Percentiles rank a stretch among this genome's conserved stretches.
Evolutionary conservation across 2,113 vertebrate species (phyloP).

Genomic region (Melanocharis versteri): DNA sequence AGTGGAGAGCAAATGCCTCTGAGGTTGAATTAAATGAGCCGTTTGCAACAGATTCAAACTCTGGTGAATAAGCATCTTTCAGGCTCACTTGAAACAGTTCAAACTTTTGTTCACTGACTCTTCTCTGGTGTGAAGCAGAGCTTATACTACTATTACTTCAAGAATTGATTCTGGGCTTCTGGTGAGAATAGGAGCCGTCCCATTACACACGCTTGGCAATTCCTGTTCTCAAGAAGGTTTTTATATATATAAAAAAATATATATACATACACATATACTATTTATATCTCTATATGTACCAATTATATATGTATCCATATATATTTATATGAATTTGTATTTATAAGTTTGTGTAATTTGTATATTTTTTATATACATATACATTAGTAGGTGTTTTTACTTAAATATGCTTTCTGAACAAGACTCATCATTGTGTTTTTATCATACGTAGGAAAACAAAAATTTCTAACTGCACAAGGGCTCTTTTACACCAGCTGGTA

Average conservation of each 20-base stretch:
- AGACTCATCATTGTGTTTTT: background rate
- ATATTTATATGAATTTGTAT: background rate
- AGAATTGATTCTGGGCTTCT: background rate
- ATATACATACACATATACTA: accelerated
- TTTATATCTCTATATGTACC: background rate
- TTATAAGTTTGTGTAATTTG: background rate
- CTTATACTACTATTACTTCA: background rate
- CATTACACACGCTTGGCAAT: background rate
- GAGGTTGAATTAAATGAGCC: slow-evolving; percentile 45
- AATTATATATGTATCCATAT: background rate
- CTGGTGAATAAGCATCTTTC: slow-evolving; percentile 29
- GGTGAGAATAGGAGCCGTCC: background rate
- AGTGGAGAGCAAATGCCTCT: slow-evolving; percentile 34
- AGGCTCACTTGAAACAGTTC: background rate
- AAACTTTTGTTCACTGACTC: slow-evolving; percentile 3
- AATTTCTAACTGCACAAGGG: background rate
- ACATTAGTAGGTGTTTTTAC: background rate
- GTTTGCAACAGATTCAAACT: slow-evolving; percentile 11
- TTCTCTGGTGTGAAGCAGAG: background rate
- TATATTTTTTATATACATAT: background rate
- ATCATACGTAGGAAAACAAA: background rate
- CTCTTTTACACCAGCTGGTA: background rate
- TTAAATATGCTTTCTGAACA: background rate
- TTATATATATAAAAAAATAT: accelerated
- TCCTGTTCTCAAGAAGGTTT: background rate